phyloP scores from a whole-genome alignment of 2,113 vertebrate genomes.

The Stegostoma tigrinum region DNA sequence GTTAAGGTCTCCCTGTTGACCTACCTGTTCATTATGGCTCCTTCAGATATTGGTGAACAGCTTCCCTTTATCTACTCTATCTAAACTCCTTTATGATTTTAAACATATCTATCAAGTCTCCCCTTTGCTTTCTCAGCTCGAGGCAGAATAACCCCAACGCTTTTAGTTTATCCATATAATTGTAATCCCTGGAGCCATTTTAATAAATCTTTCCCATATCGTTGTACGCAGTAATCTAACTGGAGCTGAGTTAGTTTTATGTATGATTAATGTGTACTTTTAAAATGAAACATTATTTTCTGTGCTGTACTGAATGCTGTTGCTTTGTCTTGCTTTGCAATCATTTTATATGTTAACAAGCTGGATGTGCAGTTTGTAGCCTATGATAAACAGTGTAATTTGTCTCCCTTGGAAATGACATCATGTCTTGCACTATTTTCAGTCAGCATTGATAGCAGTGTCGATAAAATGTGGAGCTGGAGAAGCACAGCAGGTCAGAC shows the following conservation, averaged over 20 bases:
- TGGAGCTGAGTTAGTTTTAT: not conserved
- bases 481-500: too few species aligned
- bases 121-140: not conserved
- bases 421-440: not conserved
- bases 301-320: not conserved
- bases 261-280: not conserved
- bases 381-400: not conserved
- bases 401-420: not conserved
- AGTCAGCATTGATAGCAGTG: too few species aligned
- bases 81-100: not conserved
- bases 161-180: not conserved
- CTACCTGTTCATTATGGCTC: not conserved
- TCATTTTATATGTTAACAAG: not conserved
- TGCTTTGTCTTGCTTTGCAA: not conserved
- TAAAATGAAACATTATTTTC: not conserved
- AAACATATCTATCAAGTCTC: not conserved
- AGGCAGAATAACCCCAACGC: not conserved
- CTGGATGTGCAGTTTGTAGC: not conserved
- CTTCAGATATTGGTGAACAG: not conserved
- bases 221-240: not conserved
- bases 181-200: not conserved
- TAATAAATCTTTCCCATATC: too few species aligned
- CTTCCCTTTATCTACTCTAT: not conserved
- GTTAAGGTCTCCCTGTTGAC: not conserved
- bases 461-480: too few species aligned